A percentile compares a stretch with the other conserved stretches of the same genome.
Conservation (phyloP, 2,113 vertebrate species). For the Ammodytes dubius region DNA sequence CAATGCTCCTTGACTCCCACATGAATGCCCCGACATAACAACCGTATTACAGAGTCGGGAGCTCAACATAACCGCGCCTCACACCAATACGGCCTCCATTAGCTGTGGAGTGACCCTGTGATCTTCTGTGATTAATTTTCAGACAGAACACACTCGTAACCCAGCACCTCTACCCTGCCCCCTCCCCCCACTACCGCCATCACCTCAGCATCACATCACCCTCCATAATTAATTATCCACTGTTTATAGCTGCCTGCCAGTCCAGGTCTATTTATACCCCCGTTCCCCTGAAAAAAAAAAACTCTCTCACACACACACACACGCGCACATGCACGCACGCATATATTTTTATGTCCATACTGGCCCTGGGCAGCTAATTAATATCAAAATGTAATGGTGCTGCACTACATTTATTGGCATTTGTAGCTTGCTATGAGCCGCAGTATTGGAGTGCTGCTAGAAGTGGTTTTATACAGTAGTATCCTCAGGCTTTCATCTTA, state of each 20-base stretch:
- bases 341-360: slow-evolving; percentile 52
- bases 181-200: slow-evolving; percentile 28
- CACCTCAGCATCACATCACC: slow-evolving; percentile 68
- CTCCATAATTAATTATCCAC: slow-evolving; percentile 76
- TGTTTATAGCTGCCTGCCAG: slow-evolving; percentile 63
- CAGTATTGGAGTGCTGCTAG: slow-evolving; percentile 25
- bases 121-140: slow-evolving; percentile 77
- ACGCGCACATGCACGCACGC: slow-evolving; percentile 25
- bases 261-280: slow-evolving; percentile 66
- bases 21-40: slow-evolving; percentile 51
- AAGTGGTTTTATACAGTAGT: slow-evolving; percentile 14
- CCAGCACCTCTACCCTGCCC: slow-evolving; percentile 35
- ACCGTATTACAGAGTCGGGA: slow-evolving; percentile 66
- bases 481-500: slow-evolving; percentile 39
- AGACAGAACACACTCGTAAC: slow-evolving; percentile 65
- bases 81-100: slow-evolving; percentile 67
- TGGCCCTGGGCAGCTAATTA: slow-evolving; percentile 70
- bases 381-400: slow-evolving; percentile 69
- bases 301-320: slow-evolving; percentile 33
- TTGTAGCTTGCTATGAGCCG: slow-evolving; percentile 54
- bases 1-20: slow-evolving; percentile 57
- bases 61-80: slow-evolving; percentile 59
- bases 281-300: slow-evolving; percentile 36
- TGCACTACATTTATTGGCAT: slow-evolving; percentile 68
- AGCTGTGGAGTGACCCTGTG: slow-evolving; percentile 66